These are phyloP conservation scores for Drosophila kambysellisi DNA, from an alignment of 2,888 invertebrate species.

Conservation along the genomic window DNA sequence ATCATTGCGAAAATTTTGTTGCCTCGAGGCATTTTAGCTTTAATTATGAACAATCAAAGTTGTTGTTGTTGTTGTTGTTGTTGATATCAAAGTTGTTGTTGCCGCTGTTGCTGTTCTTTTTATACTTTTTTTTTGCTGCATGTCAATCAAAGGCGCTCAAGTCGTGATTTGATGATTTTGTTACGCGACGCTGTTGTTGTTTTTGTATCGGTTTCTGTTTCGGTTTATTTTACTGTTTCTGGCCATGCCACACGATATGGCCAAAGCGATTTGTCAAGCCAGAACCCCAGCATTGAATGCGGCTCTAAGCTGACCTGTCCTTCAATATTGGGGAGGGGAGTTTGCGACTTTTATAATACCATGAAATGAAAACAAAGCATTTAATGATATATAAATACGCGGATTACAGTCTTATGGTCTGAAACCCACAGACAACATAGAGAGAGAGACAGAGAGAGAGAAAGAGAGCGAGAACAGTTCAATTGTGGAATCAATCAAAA, in stretches of 20 bases:
- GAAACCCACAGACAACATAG: constrained; percentile 1
- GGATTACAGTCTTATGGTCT: constrained; percentile 33
- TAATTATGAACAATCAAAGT: constrained; percentile 76
- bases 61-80: constrained; percentile 42
- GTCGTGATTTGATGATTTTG: constrained; percentile 80
- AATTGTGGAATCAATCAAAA: constrained; percentile 49
- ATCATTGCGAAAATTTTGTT: constrained; percentile 71
- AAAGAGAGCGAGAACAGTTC: not conserved
- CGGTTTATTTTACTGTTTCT: not conserved
- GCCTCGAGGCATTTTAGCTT: constrained; percentile 63
- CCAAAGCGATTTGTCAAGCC: constrained; percentile 56
- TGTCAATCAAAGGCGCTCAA: constrained; percentile 76
- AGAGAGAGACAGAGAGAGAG: no score
- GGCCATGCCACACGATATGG: constrained; percentile 33
- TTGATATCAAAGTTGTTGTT: constrained; percentile 35
- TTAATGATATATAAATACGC: constrained; percentile 56
- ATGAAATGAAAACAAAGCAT: constrained; percentile 50
- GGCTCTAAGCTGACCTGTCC: constrained; percentile 56
- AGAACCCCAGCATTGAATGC: constrained; percentile 18
- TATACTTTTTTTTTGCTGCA: constrained; percentile 43
- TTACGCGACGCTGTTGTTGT: constrained; percentile 20
- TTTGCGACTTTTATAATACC: constrained; percentile 28
- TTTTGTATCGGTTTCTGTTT: not conserved
- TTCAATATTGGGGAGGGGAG: constrained; percentile 29
- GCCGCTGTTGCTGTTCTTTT: constrained; percentile 17